Base-by-base conservation (phyloP, 2,888 invertebrate species). In the Shargacucullia verbasci region DNA sequence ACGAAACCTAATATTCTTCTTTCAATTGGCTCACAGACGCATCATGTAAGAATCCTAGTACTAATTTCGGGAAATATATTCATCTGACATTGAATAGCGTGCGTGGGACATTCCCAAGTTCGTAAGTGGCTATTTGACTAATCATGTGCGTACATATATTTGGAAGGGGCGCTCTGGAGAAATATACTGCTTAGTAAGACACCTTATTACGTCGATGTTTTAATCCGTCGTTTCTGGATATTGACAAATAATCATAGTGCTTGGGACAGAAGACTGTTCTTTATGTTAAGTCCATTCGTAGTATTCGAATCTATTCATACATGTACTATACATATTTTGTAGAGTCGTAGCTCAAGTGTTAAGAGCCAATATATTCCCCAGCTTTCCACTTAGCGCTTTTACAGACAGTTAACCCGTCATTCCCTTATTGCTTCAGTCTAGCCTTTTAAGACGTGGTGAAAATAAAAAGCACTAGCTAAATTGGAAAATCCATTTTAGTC, bases 401-500 rank as follows among this genome's bases (percentile, higher is more conserved):
- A 31, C 47, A 56, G 56, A 59, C 46, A 61, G 29, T 39, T 35
- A 43, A 48, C n/a, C n/a, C n/a, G n/a, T n/a, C n/a, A n/a, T n/a
- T 11, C 31, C 52, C 38, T 70, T 59, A 73, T 65, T 70, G 49
- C 70, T 48, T 53, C 43, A 67, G 74, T 63, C 56, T 62, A 53
- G 65, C 66, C 41, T 59, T 61, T 66, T 52, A 67, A 56, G 49
- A 63, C 67, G 58, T 67, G 72, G 46, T 31, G 47, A 12, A 63
- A 63, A 60, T 67, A 63, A 38, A 73, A 59, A 72, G 59, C 52
- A 41, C 43, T 44, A 49, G 50, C 48, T 40, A 66, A 56, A 67
- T 70, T 60, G 59, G 41, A 45, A 29, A 57, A 57, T 25, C 53
- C 37, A 53, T 57, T 61, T 57, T 12, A 12, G 12, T 35, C 12